These are phyloP conservation scores for Plectrocnemia conspersa DNA, from an alignment of 1,140 invertebrate genomes.

Conservation along the genomic window DNA sequence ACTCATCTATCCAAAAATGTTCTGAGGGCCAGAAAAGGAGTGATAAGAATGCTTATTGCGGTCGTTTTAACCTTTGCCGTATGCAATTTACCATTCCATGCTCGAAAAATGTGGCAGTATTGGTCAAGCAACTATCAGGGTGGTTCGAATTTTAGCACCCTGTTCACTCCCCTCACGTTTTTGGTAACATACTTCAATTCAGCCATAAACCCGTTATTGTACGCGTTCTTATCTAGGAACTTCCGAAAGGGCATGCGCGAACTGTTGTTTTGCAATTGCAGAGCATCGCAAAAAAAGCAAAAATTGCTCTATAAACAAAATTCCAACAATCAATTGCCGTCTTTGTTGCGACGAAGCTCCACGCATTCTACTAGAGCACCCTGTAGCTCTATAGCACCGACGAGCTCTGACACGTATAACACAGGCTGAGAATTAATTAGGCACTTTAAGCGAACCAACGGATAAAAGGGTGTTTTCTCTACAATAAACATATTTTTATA, in stretches of 20 bases:
- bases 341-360: slow-evolving; percentile 42
- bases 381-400: slow-evolving; percentile 49
- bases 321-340: slow-evolving; percentile 33
- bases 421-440: too few relatives aligned
- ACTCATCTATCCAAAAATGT: slow-evolving; percentile 63
- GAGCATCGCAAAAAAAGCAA: slow-evolving; percentile 43
- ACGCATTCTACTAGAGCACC: slow-evolving; percentile 48
- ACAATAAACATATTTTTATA: too few relatives aligned
- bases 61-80: slow-evolving; percentile 77
- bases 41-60: slow-evolving; percentile 74
- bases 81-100: slow-evolving; percentile 80
- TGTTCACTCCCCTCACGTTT: slow-evolving; percentile 75
- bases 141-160: slow-evolving; percentile 62
- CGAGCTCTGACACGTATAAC: slow-evolving; percentile 47
- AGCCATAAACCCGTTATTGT: slow-evolving; percentile 77
- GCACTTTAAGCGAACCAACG: too few relatives aligned
- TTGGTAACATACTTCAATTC: slow-evolving; percentile 80
- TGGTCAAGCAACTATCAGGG: slow-evolving; percentile 61
- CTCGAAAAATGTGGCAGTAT: slow-evolving; percentile 73
- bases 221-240: slow-evolving; percentile 77
- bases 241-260: slow-evolving; percentile 68
- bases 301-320: slow-evolving; percentile 47
- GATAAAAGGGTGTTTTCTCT: too few relatives aligned
- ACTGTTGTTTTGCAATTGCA: slow-evolving; percentile 55
- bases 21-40: slow-evolving; percentile 63